phyloP scores from a whole-genome alignment of 2,113 vertebrate genomes.

The Ifrita kowaldi region DNA sequence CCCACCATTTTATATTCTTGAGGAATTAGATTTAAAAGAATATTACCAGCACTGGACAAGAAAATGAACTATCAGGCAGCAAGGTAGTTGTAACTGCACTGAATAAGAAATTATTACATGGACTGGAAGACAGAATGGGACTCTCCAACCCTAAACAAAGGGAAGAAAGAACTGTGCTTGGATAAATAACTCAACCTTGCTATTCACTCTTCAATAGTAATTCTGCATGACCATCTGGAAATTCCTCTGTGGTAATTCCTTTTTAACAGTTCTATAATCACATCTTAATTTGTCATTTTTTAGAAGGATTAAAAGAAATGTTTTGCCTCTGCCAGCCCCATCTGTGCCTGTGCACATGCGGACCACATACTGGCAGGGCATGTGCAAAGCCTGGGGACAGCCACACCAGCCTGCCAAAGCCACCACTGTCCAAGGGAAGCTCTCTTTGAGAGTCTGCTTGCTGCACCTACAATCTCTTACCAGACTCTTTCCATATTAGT shows the following conservation, averaged over 20 bases:
- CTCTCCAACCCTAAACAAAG: neutral
- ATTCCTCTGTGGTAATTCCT: slow-evolving; percentile 27
- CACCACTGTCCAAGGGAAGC: neutral
- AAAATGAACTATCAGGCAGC: neutral
- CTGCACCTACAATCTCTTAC: neutral
- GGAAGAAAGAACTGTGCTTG: neutral
- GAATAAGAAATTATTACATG: neutral
- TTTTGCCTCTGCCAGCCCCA: neutral
- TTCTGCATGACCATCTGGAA: slow-evolving; percentile 47
- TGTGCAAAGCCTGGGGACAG: neutral
- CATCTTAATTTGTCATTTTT: slow-evolving; percentile 52
- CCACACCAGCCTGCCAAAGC: neutral
- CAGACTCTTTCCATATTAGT: neutral
- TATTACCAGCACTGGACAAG: neutral
- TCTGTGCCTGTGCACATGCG: neutral
- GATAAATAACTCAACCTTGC: slow-evolving; percentile 11
- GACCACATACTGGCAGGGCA: neutral
- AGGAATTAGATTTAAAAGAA: neutral
- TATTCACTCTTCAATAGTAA: slow-evolving; percentile 1
- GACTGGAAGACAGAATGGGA: neutral
- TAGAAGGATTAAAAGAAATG: slow-evolving; percentile 42
- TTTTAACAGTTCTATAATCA: slow-evolving; percentile 47
- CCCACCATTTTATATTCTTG: neutral
- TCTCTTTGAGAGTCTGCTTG: neutral
- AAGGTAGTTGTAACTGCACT: neutral